These are phyloP conservation scores for Ameiurus melas DNA, from an alignment of 2,113 vertebrate species.

Conservation along the genomic window DNA sequence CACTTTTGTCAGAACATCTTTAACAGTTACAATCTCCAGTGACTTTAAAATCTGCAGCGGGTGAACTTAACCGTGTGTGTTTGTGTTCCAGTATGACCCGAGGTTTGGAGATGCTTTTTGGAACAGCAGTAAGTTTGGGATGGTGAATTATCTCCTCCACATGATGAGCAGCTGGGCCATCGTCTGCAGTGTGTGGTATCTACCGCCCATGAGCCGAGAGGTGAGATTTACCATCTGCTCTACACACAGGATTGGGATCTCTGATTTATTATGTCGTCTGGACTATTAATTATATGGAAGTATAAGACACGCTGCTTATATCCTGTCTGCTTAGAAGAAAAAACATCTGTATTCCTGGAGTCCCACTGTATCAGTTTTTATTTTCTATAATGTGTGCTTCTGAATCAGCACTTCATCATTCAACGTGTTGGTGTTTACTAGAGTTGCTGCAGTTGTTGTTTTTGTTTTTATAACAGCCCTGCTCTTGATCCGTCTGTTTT, in stretches of 20 bases:
- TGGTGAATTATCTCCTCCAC: conserved; percentile 85
- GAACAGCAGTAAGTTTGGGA: conserved; percentile 88
- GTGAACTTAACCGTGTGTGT: neutral
- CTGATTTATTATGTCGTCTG: neutral
- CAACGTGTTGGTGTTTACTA: neutral
- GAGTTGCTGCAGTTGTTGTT: neutral
- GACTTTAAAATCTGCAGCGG: neutral
- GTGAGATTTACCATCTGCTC: conserved; percentile 47
- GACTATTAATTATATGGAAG: neutral
- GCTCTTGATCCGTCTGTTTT: neutral
- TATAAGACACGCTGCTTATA: neutral
- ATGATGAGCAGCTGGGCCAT: conserved; percentile 94
- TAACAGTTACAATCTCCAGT: neutral
- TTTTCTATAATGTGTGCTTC: neutral
- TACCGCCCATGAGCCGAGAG: conserved; percentile 84
- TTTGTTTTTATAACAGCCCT: neutral
- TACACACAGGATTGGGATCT: neutral
- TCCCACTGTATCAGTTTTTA: neutral
- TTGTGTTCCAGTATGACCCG: conserved; percentile 77
- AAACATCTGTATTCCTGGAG: neutral
- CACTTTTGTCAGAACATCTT: neutral
- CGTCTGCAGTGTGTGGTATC: conserved; percentile 88
- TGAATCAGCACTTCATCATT: neutral
- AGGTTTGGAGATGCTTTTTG: conserved; percentile 88
- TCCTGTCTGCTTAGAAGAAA: neutral